Conservation (phyloP, 2,888 invertebrate species). For the Nomada ruficornis region DNA sequence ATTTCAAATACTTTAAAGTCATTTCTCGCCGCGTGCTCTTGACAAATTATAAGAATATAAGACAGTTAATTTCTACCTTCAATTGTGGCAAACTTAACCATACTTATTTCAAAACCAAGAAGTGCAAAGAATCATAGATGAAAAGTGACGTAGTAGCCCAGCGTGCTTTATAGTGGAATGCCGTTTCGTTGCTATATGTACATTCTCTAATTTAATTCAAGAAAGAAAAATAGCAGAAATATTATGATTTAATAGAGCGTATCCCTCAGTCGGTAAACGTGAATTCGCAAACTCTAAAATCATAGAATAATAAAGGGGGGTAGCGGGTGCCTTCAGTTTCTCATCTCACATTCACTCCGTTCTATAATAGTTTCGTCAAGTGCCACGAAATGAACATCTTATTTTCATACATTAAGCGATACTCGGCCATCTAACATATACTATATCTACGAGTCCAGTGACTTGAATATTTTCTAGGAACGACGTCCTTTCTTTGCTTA, state of each 20-base stretch:
- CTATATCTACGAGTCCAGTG: slow-evolving; percentile 23
- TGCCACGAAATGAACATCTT: slow-evolving; percentile 28
- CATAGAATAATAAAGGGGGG: slow-evolving; percentile 64
- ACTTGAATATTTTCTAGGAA: slow-evolving; percentile 4
- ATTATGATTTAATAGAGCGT: slow-evolving; percentile 69
- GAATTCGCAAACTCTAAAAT: slow-evolving; percentile 72
- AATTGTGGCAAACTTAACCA: slow-evolving; percentile 18
- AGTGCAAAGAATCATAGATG: slow-evolving; percentile 44
- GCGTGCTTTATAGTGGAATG: slow-evolving; percentile 62
- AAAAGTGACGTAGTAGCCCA: slow-evolving; percentile 34
- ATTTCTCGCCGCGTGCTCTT: background rate
- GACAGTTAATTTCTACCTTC: background rate
- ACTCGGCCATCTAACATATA: slow-evolving; percentile 9
- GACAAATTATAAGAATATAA: slow-evolving; percentile 22
- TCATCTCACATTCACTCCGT: slow-evolving; percentile 15
- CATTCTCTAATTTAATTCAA: slow-evolving; percentile 75
- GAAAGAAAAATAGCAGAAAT: slow-evolving; percentile 52
- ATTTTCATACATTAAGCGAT: slow-evolving; percentile 18
- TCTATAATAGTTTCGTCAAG: slow-evolving; percentile 8
- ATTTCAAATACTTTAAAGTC: background rate
- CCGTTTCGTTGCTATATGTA: slow-evolving; percentile 51
- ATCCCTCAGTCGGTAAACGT: slow-evolving; percentile 75
- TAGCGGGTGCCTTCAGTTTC: slow-evolving; percentile 40
- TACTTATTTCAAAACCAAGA: slow-evolving; percentile 22
- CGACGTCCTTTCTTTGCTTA: background rate